Percentiles rank a stretch among this genome's conserved stretches.
Evolutionary conservation across 2,888 invertebrate species (phyloP).

Genomic region (Smittia aterrima): DNA sequence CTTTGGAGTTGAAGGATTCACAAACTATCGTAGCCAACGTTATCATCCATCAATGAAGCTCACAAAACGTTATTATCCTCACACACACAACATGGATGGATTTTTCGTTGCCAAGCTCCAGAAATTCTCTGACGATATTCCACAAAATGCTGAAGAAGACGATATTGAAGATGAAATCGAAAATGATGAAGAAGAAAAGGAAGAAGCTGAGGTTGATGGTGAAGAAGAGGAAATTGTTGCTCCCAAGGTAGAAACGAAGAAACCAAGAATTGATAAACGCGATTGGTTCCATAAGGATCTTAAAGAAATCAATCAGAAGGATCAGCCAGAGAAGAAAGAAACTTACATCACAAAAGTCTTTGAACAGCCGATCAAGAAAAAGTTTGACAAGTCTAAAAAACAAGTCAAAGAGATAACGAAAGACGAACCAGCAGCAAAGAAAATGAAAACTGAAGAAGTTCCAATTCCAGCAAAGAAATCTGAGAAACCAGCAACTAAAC

Average conservation of each 20-base stretch:
- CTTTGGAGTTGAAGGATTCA: conserved; percentile 94
- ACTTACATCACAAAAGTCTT: conserved; percentile 52
- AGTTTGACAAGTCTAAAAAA: conserved; percentile 20
- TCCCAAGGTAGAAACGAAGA: conserved; percentile 26
- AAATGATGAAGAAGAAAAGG: conserved; percentile 46
- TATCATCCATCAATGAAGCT: conserved; percentile 89
- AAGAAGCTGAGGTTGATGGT: conserved; percentile 43
- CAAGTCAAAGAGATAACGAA: not conserved
- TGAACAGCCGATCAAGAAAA: conserved; percentile 50
- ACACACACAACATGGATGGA: conserved; percentile 98
- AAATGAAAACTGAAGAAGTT: not conserved
- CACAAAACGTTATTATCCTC: conserved; percentile 92
- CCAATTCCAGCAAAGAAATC: not conserved
- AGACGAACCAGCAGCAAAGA: not conserved
- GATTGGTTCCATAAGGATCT: conserved; percentile 44
- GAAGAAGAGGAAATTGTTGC: conserved; percentile 42
- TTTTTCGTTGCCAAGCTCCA: conserved; percentile 98
- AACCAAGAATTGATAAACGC: conserved; percentile 18
- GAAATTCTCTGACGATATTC: conserved; percentile 84
- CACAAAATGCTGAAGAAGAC: conserved; percentile 53
- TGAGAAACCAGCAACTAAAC: too few species aligned
- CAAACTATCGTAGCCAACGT: conserved; percentile 77
- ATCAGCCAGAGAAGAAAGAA: conserved; percentile 48
- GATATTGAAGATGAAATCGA: conserved; percentile 52
- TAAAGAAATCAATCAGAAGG: conserved; percentile 50